Evolutionary conservation across 2,113 vertebrate species (phyloP), one percentile per base, ranked within the genome.

Genomic region (Eira barbara): DNA sequence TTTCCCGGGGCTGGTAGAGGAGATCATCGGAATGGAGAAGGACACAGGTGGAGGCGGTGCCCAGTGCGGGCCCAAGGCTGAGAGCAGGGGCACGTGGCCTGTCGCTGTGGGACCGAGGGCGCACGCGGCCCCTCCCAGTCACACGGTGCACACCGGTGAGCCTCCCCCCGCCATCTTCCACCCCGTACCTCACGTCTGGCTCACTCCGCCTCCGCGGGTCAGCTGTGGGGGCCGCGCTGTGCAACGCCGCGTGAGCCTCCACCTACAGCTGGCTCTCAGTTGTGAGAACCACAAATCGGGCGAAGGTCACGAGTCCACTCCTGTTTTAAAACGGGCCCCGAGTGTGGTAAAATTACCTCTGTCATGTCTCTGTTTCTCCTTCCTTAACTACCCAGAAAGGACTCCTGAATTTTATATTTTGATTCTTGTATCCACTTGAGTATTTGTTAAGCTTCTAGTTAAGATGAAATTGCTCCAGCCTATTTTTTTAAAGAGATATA

Each of bases 361-460:
- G 85, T 42, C 45, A 82, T 76, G 18, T 52, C 78, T 97, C 94
- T 39, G 74, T 63, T 89, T 31, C 15, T 10, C 71, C 65, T 97
- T 90, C 52, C 42, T 34, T 82, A 57, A 85, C 65, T 86, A 87
- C 69, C 39, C 36, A 55, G 34, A 87, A 90, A 94, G 34, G 79
- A 85, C 71, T 94, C 42, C 36, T 29, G 61, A 87, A 71, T 81
- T 76, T 89, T 71, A 73, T 9, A 65, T 91, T 94, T 91, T 81
- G 39, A 52, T 23, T 94, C 87, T 85, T 36, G 21, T 80, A 76
- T 82, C 57, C 9, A 14, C 79, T 89, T 94, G 94, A 76, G 61
- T 97, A 96, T 67, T 86, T 89, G 78, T 86, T 73, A 91, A 49
- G 42, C 36, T 91, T 88, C 88, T 57, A 84, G 61, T 80, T 55